Evolutionary conservation across 1,140 invertebrate genomes (phyloP), one percentile per base, ranked within the genome.

Genomic region (Pomacea maculata): DNA sequence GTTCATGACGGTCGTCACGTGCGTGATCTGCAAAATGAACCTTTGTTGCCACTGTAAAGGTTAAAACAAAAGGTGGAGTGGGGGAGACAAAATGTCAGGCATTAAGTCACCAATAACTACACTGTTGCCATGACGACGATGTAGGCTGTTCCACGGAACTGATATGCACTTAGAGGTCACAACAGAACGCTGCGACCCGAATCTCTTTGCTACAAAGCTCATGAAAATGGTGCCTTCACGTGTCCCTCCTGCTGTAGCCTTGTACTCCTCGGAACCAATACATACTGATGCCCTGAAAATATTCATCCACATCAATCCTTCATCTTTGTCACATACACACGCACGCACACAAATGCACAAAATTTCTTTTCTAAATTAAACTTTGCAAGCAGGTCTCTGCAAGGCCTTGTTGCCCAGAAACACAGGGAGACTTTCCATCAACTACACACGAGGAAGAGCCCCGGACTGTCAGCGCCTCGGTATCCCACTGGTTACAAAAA

Each of bases 341-440:
- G 71, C 72, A 80, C 79, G 63, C 72, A 75, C 79, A 75, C 72
- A 80, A 71, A 80, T 34, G 74, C 79, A 75, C 34, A 45, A 45
- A 45, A 45, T 45, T 45, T 45, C 34, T 45, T 45, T 0, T 45
- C 34, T 45, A 45, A 45, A 45, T 45, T 45, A 45, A 45, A 45
- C 72, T 75, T 71, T 19, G 70, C 34, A 29, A 72, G 70, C 34
- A 52, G 75, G 54, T 29, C 57, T 12, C 54, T 63, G 12, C 54
- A 7, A 80, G 57, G 61, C 71, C 55, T 54, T 61, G 57, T 25
- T 61, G 61, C 61, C 25, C 72, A 34, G 55, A 65, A 54, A 75
- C 71, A 10, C 29, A 65, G 29, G 64, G 57, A 80, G 71, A 81
- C 34, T 76, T 73, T 68, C 52, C 70, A 63, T 57, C 19, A 70